These are phyloP conservation scores for Salvelinus fontinalis DNA, from an alignment of 2,113 vertebrate genomes.

Conservation along the genomic window DNA sequence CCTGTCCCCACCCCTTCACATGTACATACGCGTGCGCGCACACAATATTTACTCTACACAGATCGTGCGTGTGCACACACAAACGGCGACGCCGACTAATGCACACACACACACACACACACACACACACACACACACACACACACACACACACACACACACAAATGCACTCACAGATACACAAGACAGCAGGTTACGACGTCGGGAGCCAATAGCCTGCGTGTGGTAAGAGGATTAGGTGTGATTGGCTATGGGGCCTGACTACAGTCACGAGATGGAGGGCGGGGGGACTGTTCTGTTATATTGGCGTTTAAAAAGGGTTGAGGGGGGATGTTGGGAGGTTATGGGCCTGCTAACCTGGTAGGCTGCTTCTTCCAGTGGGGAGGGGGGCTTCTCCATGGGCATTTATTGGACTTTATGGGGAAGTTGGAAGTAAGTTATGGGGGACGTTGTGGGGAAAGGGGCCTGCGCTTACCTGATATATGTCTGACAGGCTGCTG, in stretches of 20 bases:
- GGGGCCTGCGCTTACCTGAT: conserved; percentile 85
- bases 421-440: too few species aligned
- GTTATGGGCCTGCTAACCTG: too few species aligned
- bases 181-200: conserved; percentile 54
- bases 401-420: neutral
- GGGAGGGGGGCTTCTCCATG: neutral
- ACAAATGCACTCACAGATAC: neutral
- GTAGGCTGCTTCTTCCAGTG: conserved; percentile 22
- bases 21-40: neutral
- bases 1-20: conserved; percentile 3
- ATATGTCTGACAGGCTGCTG: conserved; percentile 99
- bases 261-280: conserved; percentile 36
- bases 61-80: conserved; percentile 22
- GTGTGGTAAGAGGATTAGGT: conserved; percentile 64
- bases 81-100: conserved; percentile 1
- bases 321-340: neutral
- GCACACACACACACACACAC: neutral
- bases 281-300: neutral
- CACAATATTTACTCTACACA: conserved; percentile 14
- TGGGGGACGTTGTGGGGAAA: neutral
- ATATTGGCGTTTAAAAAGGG: neutral
- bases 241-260: conserved; percentile 41
- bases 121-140: neutral
- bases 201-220: conserved; percentile 39
- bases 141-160: neutral